phyloP scores from a whole-genome alignment of 2,797 vertebrate species.

The Meriones psammophilus region DNA sequence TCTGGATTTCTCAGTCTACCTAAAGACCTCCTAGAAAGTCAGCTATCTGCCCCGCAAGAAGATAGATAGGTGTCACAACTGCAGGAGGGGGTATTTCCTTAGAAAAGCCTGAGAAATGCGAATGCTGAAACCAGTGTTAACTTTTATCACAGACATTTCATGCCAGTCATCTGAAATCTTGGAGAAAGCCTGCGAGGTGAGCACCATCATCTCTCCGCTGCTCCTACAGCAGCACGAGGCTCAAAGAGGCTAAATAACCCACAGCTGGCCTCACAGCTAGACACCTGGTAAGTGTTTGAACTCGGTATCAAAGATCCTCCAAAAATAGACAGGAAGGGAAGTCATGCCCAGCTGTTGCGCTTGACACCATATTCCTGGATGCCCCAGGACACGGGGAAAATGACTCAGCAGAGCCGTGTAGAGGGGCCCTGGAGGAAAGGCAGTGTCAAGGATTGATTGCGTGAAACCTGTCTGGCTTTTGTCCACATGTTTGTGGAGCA shows the following conservation, averaged over 20 bases:
- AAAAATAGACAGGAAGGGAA: background rate
- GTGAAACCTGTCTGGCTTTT: background rate
- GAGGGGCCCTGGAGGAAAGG: background rate
- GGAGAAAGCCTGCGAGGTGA: background rate
- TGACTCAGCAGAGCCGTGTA: background rate
- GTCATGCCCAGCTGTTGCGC: slow-evolving; percentile 19
- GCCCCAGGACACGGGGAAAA: background rate
- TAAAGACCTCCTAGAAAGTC: background rate
- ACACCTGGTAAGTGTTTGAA: background rate
- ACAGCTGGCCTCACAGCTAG: background rate
- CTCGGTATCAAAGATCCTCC: background rate
- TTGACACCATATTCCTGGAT: background rate
- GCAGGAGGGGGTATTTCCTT: background rate
- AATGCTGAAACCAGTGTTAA: background rate
- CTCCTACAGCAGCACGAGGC: background rate
- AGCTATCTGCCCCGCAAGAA: no score
- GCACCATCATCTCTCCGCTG: background rate
- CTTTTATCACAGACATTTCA: background rate
- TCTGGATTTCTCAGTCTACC: background rate
- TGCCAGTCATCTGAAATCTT: background rate
- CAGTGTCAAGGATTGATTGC: background rate
- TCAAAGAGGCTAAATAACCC: background rate
- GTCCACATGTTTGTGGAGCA: background rate
- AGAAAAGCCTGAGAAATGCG: background rate
- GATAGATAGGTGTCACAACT: fast-evolving